These are phyloP conservation scores for Hetaerina titia DNA, from an alignment of 2,888 invertebrate species.

Conservation along the genomic window DNA sequence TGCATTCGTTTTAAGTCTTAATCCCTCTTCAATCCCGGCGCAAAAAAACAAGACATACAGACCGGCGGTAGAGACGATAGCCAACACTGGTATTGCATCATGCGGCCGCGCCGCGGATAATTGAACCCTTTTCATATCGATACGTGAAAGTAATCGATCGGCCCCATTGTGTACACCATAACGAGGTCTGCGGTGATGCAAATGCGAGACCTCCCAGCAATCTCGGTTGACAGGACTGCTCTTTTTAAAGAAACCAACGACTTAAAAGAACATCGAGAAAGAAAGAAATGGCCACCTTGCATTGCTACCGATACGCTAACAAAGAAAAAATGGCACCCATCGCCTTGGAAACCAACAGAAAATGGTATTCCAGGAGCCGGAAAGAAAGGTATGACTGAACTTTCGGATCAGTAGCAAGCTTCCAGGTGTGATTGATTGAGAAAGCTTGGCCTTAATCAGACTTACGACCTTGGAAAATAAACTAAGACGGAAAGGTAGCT, in stretches of 20 bases:
- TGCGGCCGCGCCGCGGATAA: background rate
- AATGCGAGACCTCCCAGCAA: background rate
- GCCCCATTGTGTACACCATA: constrained; percentile 6
- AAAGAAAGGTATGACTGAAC: background rate
- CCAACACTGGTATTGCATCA: background rate
- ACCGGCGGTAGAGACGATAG: background rate
- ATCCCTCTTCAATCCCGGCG: background rate
- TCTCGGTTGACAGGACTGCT: background rate
- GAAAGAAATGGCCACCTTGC: background rate
- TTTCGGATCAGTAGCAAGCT: background rate
- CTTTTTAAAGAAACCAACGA: background rate
- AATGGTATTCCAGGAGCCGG: background rate
- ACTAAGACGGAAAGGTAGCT: background rate
- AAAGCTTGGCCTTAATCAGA: background rate
- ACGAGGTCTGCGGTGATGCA: constrained; percentile 7
- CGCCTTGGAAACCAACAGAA: background rate
- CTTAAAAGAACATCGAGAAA: background rate
- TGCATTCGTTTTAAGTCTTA: no score
- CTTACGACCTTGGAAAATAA: background rate
- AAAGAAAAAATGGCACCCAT: background rate
- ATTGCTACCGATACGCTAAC: background rate
- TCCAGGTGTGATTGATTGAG: background rate
- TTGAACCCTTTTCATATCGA: background rate
- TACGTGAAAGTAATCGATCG: constrained; percentile 10
- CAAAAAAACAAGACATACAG: background rate